A percentile compares a stretch with the other conserved stretches of the same genome.
phyloP scores from a whole-genome alignment of 2,113 vertebrate species.

The cat (Felis catus) region DNA sequence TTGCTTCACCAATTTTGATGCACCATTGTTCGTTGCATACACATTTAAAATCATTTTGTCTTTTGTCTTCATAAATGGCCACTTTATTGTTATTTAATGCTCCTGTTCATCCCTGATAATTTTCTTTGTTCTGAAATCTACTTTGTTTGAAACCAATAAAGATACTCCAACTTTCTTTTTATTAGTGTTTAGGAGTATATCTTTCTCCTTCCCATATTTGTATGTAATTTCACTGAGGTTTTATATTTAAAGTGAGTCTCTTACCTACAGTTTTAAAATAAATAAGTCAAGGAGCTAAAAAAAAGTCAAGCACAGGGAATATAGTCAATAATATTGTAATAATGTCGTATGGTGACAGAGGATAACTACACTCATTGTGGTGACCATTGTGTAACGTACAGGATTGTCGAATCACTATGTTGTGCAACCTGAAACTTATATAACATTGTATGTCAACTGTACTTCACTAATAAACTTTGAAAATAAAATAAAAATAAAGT shows the following conservation, averaged over 20 bases:
- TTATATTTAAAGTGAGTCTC: neutral
- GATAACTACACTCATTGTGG: neutral
- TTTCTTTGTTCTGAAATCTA: neutral
- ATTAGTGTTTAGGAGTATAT: neutral
- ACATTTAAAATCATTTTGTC: neutral
- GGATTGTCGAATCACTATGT: neutral
- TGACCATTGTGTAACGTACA: neutral
- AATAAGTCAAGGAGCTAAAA: neutral
- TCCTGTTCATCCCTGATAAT: neutral
- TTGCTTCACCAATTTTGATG: neutral
- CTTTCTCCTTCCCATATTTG: neutral
- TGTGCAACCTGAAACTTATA: neutral
- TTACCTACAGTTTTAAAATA: neutral
- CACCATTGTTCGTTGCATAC: neutral
- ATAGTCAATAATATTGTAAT: neutral
- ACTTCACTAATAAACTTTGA: neutral
- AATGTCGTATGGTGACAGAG: neutral
- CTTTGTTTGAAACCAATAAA: neutral
- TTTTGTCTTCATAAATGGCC: neutral
- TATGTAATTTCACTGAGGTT: neutral
- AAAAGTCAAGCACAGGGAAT: neutral
- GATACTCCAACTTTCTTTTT: neutral
- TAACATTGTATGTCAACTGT: neutral
- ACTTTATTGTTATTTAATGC: neutral
- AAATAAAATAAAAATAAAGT: neutral